Conservation (phyloP, 2,797 vertebrate species). For the Mormyrus proboscirostris region DNA sequence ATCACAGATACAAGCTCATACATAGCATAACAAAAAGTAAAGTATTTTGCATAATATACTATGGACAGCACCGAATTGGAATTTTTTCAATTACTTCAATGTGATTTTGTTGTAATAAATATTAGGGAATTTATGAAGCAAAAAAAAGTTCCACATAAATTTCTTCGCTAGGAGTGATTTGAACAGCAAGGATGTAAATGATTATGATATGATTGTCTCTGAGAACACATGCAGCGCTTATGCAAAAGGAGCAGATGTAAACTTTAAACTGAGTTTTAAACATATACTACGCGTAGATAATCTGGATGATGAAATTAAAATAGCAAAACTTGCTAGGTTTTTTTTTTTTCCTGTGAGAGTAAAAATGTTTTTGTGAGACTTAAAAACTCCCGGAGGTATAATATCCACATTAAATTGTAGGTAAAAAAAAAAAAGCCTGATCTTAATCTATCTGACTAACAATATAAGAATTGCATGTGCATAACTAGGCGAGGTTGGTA, state of each 20-base stretch:
- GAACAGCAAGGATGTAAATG: neutral
- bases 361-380: neutral
- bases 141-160: neutral
- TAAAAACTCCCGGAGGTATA: neutral
- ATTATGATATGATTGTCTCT: neutral
- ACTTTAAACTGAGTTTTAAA: no score
- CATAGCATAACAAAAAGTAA: neutral
- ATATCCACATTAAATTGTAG: neutral
- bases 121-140: neutral
- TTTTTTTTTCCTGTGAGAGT: neutral
- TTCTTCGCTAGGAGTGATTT: neutral
- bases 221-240: neutral
- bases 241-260: neutral
- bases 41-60: neutral
- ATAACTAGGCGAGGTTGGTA: neutral
- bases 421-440: neutral
- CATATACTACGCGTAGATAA: no score
- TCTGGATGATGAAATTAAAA: neutral
- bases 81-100: neutral
- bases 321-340: neutral
- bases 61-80: neutral
- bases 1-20: neutral
- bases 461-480: neutral
- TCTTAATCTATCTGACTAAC: neutral
- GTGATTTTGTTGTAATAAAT: neutral